A percentile compares a stretch with the other conserved stretches of the same genome.
These are phyloP conservation scores for Dipodomys stephensi DNA, from an alignment of 2,113 vertebrate species.

Conservation along the genomic window DNA sequence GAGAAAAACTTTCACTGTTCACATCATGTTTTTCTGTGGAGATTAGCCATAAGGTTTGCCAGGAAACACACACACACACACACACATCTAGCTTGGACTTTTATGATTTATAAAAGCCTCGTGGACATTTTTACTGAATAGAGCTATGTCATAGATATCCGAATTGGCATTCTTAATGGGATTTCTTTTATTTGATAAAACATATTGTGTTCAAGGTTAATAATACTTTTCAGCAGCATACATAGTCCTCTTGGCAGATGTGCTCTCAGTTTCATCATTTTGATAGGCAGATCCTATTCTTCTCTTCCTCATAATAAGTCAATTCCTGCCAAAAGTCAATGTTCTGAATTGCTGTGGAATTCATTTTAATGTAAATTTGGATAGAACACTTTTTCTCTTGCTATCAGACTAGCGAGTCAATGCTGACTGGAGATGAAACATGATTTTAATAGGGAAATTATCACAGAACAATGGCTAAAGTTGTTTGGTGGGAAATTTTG, in stretches of 20 bases:
- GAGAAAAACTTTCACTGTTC: not conserved
- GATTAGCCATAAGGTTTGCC: not conserved
- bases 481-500: not conserved
- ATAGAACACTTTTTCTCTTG: slow-evolving; percentile 35
- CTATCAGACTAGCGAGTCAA: slow-evolving; percentile 46
- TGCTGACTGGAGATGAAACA: slow-evolving; percentile 3
- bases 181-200: slow-evolving; percentile 73
- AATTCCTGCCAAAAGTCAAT: slow-evolving; percentile 74
- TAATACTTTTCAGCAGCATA: slow-evolving; percentile 65
- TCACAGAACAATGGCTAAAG: slow-evolving; percentile 31
- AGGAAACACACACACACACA: not conserved
- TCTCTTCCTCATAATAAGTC: slow-evolving; percentile 60
- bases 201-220: slow-evolving; percentile 62
- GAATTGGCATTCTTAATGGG: slow-evolving; percentile 66
- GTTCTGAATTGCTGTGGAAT: slow-evolving; percentile 73
- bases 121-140: slow-evolving; percentile 56
- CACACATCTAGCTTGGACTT: not conserved
- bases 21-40: slow-evolving; percentile 10
- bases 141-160: slow-evolving; percentile 69
- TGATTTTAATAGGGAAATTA: slow-evolving; percentile 69
- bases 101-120: slow-evolving; percentile 29
- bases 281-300: slow-evolving; percentile 75
- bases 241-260: slow-evolving; percentile 58
- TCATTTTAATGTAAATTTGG: slow-evolving; percentile 81
- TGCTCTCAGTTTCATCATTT: slow-evolving; percentile 68